These are phyloP conservation scores for Poeciliopsis retropinna DNA, from an alignment of 2,113 vertebrate genomes.

Conservation along the genomic window DNA sequence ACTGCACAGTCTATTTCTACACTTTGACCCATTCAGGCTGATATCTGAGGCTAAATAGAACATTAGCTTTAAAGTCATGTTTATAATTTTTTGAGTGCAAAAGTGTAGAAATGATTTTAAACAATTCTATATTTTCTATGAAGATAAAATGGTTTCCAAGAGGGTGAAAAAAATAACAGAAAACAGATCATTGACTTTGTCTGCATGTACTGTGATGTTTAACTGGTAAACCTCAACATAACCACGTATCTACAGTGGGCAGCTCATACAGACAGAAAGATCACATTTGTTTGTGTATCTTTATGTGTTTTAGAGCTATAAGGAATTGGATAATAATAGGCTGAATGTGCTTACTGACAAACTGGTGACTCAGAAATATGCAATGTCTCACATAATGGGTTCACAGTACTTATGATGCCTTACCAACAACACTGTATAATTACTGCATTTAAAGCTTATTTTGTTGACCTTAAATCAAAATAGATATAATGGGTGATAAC, in stretches of 20 bases:
- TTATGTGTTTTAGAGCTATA: background rate
- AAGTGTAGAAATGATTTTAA: slow-evolving; percentile 2
- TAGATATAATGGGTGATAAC: background rate
- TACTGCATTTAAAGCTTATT: background rate
- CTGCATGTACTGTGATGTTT: slow-evolving; percentile 24
- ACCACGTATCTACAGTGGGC: no score
- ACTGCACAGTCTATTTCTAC: background rate
- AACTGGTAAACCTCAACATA: slow-evolving; percentile 18
- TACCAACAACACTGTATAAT: slow-evolving; percentile 2
- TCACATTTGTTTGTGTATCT: background rate
- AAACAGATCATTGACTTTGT: slow-evolving; percentile 25
- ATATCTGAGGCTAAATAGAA: slow-evolving; percentile 6
- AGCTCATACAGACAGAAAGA: slow-evolving; percentile 12
- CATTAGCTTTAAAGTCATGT: slow-evolving; percentile 2
- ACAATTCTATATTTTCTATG: background rate
- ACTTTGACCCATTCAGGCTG: background rate
- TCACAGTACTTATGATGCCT: background rate
- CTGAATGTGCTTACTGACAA: no score
- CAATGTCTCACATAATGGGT: background rate
- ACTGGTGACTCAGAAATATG: no score
- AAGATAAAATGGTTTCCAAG: background rate
- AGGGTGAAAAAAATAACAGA: slow-evolving; percentile 32
- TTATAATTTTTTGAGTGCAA: slow-evolving; percentile 6
- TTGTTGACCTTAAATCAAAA: background rate
- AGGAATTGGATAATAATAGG: background rate